Evolutionary conservation across 2,113 vertebrate species (phyloP).

Genomic region (Tachuris rubrigastra): DNA sequence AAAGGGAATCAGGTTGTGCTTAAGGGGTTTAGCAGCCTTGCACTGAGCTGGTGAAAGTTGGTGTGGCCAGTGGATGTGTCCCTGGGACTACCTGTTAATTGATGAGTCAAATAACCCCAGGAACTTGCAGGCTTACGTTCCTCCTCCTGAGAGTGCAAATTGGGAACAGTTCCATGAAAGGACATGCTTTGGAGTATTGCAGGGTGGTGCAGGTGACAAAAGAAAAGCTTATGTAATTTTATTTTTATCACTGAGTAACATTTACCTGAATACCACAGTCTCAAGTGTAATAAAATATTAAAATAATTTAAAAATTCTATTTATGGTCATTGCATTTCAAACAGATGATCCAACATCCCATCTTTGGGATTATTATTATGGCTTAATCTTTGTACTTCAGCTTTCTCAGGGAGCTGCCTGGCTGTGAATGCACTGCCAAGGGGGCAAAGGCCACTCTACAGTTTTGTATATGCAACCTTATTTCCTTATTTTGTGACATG

Average conservation of each 20-base stretch:
- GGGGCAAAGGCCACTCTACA: neutral
- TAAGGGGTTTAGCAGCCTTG: neutral
- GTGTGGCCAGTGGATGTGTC: neutral
- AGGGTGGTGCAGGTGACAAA: neutral
- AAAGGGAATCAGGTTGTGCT: neutral
- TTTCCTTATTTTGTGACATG: neutral
- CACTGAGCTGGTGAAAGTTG: neutral
- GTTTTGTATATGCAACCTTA: neutral
- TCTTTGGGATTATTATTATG: too few species aligned
- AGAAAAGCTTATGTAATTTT: neutral
- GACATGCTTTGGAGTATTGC: rapidly evolving
- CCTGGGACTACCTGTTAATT: neutral
- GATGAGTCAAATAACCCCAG: neutral
- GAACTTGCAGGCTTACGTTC: neutral
- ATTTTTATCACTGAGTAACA: neutral
- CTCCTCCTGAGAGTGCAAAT: neutral
- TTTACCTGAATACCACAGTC: neutral
- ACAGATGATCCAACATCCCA: neutral
- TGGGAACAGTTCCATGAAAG: neutral
- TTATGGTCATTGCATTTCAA: neutral
- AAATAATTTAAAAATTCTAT: neutral
- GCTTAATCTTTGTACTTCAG: neutral
- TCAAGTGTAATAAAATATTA: neutral
- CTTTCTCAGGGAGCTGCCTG: neutral
- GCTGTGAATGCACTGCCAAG: neutral